phyloP scores from a whole-genome alignment of 2,888 invertebrate genomes.

The Strigamia maritima region DNA sequence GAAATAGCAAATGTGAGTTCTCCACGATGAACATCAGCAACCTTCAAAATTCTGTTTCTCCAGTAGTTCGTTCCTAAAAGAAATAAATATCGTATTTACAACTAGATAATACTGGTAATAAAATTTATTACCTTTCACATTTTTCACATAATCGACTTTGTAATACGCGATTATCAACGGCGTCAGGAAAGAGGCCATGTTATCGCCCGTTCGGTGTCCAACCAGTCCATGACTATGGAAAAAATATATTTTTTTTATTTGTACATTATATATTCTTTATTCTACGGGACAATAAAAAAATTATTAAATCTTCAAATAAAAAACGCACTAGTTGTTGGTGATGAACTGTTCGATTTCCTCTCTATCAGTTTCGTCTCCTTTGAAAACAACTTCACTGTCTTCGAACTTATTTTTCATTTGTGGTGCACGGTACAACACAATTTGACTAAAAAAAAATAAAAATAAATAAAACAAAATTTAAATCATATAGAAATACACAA shows the following conservation, averaged over 20 bases:
- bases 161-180: constrained; percentile 91
- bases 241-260: too few relatives aligned
- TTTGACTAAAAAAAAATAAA: constrained; percentile 61
- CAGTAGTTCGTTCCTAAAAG: constrained; percentile 86
- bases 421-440: constrained; percentile 85
- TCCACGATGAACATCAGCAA: constrained; percentile 67
- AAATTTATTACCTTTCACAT: constrained; percentile 70
- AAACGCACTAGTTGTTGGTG: constrained; percentile 76
- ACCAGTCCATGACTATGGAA: constrained; percentile 84
- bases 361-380: constrained; percentile 60
- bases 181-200: constrained; percentile 76
- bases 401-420: constrained; percentile 92
- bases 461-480: constrained; percentile 19
- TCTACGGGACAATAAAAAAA: too few relatives aligned
- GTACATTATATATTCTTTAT: too few relatives aligned
- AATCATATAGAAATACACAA: background rate
- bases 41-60: constrained; percentile 93
- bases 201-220: constrained; percentile 83
- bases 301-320: constrained; percentile 6
- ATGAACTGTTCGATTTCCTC: constrained; percentile 77
- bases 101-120: background rate
- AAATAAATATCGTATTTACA: too few relatives aligned
- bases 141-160: constrained; percentile 91
- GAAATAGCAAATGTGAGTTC: constrained; percentile 82
- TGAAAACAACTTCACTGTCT: constrained; percentile 68